Evolutionary conservation across 2,888 invertebrate species (phyloP).

Genomic region (Tetragonisca angustula): DNA sequence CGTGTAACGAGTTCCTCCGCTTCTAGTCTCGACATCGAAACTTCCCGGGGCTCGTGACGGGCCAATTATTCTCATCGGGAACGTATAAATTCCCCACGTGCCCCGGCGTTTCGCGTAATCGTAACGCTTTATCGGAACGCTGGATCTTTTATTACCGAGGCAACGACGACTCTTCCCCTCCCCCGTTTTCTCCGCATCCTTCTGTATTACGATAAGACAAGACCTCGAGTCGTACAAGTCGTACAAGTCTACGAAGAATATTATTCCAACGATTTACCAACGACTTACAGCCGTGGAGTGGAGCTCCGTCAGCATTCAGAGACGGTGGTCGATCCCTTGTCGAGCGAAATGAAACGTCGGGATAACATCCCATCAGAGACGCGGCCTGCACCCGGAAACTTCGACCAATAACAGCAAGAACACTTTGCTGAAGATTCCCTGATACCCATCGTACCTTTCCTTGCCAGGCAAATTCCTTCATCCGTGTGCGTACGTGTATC

Average conservation of each 20-base stretch:
- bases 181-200: neutral
- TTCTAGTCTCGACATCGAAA: neutral
- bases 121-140: neutral
- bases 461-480: neutral
- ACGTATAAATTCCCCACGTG: neutral
- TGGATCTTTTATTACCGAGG: neutral
- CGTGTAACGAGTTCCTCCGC: neutral
- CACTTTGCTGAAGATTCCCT: neutral
- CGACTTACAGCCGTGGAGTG: neutral
- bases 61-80: neutral
- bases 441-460: neutral
- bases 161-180: neutral
- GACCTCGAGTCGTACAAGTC: neutral
- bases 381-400: neutral
- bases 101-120: neutral
- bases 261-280: neutral
- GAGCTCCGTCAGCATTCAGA: neutral
- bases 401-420: neutral
- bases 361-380: neutral
- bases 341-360: slow-evolving; percentile 3
- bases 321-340: neutral
- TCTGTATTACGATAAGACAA: neutral
- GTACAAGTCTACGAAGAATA: neutral
- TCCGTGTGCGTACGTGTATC: neutral
- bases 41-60: neutral